A percentile compares a stretch with the other conserved stretches of the same genome.
Conservation (phyloP, 2,888 invertebrate species). For the Biston betularia region DNA sequence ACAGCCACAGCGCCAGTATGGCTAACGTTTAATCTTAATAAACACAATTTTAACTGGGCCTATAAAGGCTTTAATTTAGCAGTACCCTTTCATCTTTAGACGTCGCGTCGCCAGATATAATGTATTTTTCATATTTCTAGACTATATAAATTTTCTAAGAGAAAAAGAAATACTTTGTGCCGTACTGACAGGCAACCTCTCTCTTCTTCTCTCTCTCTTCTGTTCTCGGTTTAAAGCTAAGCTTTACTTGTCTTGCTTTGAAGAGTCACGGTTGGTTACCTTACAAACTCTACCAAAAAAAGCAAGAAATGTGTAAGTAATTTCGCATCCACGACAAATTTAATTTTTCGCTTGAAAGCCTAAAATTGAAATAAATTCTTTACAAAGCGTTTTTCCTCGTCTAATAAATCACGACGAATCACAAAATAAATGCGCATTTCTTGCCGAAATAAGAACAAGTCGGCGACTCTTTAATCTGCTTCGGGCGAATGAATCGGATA, state of each 20-base stretch:
- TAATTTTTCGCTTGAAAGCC: conserved; percentile 23
- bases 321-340: conserved; percentile 6
- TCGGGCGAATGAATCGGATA: conserved; percentile 19
- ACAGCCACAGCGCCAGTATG: no score
- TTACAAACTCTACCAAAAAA: background rate
- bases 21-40: no score
- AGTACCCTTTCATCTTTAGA: no score
- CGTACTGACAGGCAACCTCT: no score
- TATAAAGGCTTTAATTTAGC: no score
- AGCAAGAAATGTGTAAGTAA: conserved; percentile 5
- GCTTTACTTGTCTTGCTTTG: background rate
- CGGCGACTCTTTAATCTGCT: conserved; percentile 30
- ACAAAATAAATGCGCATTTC: conserved; percentile 30
- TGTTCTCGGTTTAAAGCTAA: background rate
- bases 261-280: background rate
- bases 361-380: conserved; percentile 28
- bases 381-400: conserved; percentile 24
- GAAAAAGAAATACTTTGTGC: no score
- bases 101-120: no score
- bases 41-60: no score
- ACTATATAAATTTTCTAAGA: no score
- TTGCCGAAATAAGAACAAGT: conserved; percentile 30
- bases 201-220: no score
- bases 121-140: no score
- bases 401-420: conserved; percentile 31